These are phyloP conservation scores for Zaprionus tsacasi DNA, from an alignment of 1,140 invertebrate species.

Conservation along the genomic window DNA sequence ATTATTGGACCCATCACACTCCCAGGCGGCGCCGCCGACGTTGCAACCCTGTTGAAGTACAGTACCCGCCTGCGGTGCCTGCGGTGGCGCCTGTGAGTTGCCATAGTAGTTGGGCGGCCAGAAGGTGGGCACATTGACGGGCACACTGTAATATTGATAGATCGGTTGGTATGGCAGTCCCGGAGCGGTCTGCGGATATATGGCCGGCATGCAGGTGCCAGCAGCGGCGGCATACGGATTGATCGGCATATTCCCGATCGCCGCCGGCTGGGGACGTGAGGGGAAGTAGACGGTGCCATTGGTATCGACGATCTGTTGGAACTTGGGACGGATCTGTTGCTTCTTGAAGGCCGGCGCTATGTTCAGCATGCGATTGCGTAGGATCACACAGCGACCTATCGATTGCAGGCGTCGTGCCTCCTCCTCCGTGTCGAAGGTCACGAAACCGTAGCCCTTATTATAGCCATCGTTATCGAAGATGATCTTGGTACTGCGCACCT, in stretches of 20 bases:
- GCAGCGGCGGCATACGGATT: slow-evolving; percentile 1
- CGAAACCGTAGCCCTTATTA: slow-evolving; percentile 42
- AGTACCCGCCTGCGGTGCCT: neutral
- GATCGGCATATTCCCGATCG: slow-evolving; percentile 4
- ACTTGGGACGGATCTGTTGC: neutral
- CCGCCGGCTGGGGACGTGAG: neutral
- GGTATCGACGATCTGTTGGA: slow-evolving; percentile 11
- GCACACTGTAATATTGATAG: slow-evolving; percentile 33
- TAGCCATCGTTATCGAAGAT: slow-evolving; percentile 23
- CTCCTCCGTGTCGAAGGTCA: slow-evolving; percentile 34
- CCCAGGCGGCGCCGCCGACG: slow-evolving; percentile 8
- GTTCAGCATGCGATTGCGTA: slow-evolving; percentile 30
- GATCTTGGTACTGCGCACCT: slow-evolving; percentile 23
- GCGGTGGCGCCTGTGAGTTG: neutral
- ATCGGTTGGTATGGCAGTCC: slow-evolving; percentile 18
- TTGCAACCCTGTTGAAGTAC: neutral
- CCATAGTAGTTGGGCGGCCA: slow-evolving; percentile 16
- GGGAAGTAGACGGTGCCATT: slow-evolving; percentile 8
- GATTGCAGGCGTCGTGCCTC: slow-evolving; percentile 22
- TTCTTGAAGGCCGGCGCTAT: slow-evolving; percentile 31
- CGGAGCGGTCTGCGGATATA: slow-evolving; percentile 16
- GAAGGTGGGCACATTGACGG: slow-evolving; percentile 16
- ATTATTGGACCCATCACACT: slow-evolving; percentile 11
- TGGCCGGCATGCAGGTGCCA: neutral
- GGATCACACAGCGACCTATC: slow-evolving; percentile 1